These are phyloP conservation scores for Chalcosyrphus nemorum DNA, from an alignment of 2,888 invertebrate genomes.

Conservation along the genomic window DNA sequence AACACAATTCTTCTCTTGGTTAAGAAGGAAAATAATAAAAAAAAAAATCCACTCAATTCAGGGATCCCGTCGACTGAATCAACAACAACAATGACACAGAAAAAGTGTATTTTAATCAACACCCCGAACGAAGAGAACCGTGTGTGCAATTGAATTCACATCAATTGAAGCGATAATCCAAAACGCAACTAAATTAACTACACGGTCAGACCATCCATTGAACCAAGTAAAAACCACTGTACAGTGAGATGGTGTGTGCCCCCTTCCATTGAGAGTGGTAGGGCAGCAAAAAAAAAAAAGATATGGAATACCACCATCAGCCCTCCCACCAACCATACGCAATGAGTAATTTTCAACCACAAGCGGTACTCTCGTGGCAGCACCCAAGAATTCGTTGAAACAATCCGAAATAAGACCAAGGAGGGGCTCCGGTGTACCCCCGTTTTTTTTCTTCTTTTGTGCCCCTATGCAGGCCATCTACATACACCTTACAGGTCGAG, in stretches of 20 bases:
- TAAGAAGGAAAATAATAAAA: conserved; percentile 1
- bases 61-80: neutral
- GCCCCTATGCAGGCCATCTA: conserved; percentile 17
- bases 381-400: conserved; percentile 45
- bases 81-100: neutral
- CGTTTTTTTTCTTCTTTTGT: too few species aligned
- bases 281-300: too few species aligned
- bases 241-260: neutral
- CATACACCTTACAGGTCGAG: conserved; percentile 54
- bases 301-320: neutral
- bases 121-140: conserved; percentile 25
- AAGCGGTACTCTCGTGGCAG: conserved; percentile 36
- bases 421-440: conserved; percentile 7
- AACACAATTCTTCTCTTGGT: conserved; percentile 23
- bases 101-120: conserved; percentile 22
- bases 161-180: conserved; percentile 72
- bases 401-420: conserved; percentile 25
- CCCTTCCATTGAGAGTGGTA: neutral
- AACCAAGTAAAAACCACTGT: conserved; percentile 62
- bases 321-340: neutral
- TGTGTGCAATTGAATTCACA: conserved; percentile 71
- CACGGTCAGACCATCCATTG: conserved; percentile 66
- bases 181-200: conserved; percentile 72
- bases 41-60: neutral
- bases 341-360: conserved; percentile 29